Evolutionary conservation across 2,113 vertebrate species (phyloP), one percentile per base, ranked within the genome.

Genomic region (Halichoeres trimaculatus): DNA sequence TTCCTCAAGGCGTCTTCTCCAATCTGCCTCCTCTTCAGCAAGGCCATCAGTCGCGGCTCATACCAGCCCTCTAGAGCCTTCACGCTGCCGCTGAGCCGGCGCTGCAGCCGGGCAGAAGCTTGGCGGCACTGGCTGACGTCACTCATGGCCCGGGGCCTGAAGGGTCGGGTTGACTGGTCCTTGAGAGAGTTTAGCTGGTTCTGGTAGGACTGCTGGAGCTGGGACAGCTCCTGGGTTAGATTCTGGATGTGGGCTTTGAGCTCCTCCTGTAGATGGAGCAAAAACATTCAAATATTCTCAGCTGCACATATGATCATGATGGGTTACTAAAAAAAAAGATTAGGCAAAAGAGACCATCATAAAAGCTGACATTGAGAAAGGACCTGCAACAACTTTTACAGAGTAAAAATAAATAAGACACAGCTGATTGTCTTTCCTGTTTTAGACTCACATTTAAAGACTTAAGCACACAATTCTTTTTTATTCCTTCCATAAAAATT

Each of bases 41-140:
- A 93, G 53, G 92, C 85, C 83, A 95, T 79, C 54, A 97, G 86
- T 8, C 95, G 95, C 0, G 96, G 96, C 78, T 97, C 96, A 0
- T 97, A 97, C 77, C 95, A 95, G 45, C 94, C 90, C 80, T 97
- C 95, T 80, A 98, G 90, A 1, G 88, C 88, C 54, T 69, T 91
- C 57, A 95, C 89, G 74, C 93, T 95, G 78, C 94, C 80, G 0
- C 93, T 93, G 84, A 96, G 91, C 40, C 95, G 92, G 30, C 90
- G 94, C 88, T 96, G 95, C 8, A 98, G 95, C 51, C 94, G 89
- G 22, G 72, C 4, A 0, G 95, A 96, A 2, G 95, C 91, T 70
- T 93, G 90, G 0, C 95, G 93, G 66, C 95, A 96, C 70, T 94
- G 95, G 76, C 94, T 90, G 5, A 96, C 87, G 53, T 96, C 95